Evolutionary conservation across 2,113 vertebrate genomes (phyloP).

Genomic region (Plecotus auritus): DNA sequence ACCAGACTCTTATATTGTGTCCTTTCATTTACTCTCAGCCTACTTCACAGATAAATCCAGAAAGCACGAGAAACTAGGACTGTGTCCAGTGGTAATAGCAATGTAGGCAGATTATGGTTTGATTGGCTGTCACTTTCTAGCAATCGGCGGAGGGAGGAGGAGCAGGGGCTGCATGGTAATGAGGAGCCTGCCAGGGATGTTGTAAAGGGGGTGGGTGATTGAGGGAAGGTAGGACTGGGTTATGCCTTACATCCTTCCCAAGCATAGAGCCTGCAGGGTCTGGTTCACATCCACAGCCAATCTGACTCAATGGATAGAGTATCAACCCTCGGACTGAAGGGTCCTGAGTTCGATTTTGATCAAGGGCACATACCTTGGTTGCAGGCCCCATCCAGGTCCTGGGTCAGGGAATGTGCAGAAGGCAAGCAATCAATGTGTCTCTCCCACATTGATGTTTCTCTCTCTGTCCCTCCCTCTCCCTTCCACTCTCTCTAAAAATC

Average conservation of each 20-base stretch:
- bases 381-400: too few species aligned
- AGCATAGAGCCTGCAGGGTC: not conserved
- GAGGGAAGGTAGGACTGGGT: not conserved
- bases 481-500: too few species aligned
- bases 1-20: rapidly evolving
- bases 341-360: too few species aligned
- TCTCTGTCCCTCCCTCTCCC: too few species aligned
- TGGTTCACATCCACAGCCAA: not conserved
- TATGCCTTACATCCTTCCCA: not conserved
- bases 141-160: not conserved
- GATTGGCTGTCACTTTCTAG: not conserved
- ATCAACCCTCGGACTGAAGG: too few species aligned
- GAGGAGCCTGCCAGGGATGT: not conserved
- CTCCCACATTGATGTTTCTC: too few species aligned
- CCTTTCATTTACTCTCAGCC: not conserved
- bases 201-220: not conserved
- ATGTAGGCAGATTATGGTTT: not conserved
- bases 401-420: too few species aligned
- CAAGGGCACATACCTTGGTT: too few species aligned
- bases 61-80: not conserved
- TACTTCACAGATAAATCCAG: not conserved
- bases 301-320: too few species aligned
- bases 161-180: not conserved
- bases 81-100: not conserved
- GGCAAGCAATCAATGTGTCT: too few species aligned